Evolutionary conservation across 2,797 vertebrate genomes (phyloP).

Genomic region (Mus minutoides): DNA sequence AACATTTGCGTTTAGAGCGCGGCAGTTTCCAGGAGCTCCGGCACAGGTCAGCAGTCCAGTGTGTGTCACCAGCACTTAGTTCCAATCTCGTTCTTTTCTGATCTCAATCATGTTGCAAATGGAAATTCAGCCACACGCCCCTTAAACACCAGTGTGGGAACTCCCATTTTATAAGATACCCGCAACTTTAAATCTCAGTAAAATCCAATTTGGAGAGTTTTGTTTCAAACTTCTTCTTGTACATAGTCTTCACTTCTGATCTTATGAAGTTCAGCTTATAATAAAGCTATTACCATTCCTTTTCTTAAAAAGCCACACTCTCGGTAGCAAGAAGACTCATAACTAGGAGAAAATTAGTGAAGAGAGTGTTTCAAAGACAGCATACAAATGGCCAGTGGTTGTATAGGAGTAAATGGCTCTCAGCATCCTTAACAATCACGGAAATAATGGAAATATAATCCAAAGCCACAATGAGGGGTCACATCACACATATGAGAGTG

Average conservation of each 20-base stretch:
- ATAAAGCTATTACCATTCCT: not conserved
- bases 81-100: not conserved
- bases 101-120: not conserved
- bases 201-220: not conserved
- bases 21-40: not conserved
- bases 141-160: not conserved
- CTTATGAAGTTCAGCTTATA: not conserved
- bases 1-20: constrained; percentile 26
- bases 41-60: not conserved
- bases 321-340: constrained; percentile 1
- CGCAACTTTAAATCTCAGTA: not conserved
- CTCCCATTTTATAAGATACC: not conserved
- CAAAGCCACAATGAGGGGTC: not conserved
- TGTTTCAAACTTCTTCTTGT: not conserved
- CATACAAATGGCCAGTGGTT: not conserved
- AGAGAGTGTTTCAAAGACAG: not conserved
- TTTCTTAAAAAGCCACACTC: constrained; percentile 1
- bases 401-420: not conserved
- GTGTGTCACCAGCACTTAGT: not conserved
- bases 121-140: not conserved
- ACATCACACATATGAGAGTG: not conserved
- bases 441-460: not conserved
- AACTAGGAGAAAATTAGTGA: not conserved
- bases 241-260: not conserved
- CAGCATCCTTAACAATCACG: not conserved